Evolutionary conservation across 2,797 vertebrate genomes (phyloP).

Genomic region (Xenopus petersii): DNA sequence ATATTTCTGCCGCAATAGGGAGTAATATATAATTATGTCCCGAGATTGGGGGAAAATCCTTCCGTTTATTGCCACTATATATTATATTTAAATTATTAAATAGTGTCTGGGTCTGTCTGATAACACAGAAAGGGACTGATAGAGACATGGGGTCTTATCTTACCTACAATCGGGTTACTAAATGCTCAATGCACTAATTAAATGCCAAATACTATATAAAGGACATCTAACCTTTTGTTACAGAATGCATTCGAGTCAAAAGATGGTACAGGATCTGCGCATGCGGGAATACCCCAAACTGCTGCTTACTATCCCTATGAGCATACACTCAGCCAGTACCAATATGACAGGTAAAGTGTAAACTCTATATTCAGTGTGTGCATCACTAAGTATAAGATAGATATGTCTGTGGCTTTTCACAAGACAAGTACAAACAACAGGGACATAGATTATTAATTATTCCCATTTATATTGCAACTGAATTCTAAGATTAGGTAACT

Average conservation of each 20-base stretch:
- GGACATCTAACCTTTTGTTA: conserved; percentile 54
- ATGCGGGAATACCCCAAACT: conserved; percentile 86
- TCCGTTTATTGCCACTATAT: conserved; percentile 30
- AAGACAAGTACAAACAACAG: too few species aligned
- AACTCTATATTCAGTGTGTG: too few species aligned
- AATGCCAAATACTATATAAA: conserved; percentile 18
- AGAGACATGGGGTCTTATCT: not conserved
- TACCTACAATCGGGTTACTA: not conserved
- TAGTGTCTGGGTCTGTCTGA: conserved; percentile 24
- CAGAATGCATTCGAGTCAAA: conserved; percentile 93
- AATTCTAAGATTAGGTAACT: too few species aligned
- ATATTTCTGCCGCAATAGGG: conserved; percentile 20
- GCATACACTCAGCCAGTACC: conserved; percentile 90
- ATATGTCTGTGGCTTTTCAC: too few species aligned
- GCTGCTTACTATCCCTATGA: conserved; percentile 93
- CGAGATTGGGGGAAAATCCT: conserved; percentile 26
- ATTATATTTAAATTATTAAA: conserved; percentile 38
- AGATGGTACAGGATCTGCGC: conserved; percentile 86
- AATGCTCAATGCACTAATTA: too few species aligned
- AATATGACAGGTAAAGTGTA: conserved; percentile 83
- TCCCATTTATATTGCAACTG: too few species aligned
- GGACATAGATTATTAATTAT: too few species aligned
- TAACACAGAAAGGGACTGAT: conserved; percentile 18
- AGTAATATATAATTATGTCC: conserved; percentile 42
- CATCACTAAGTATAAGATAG: too few species aligned